These are phyloP conservation scores for Lates japonicus DNA, from an alignment of 2,797 vertebrate genomes.

Conservation along the genomic window DNA sequence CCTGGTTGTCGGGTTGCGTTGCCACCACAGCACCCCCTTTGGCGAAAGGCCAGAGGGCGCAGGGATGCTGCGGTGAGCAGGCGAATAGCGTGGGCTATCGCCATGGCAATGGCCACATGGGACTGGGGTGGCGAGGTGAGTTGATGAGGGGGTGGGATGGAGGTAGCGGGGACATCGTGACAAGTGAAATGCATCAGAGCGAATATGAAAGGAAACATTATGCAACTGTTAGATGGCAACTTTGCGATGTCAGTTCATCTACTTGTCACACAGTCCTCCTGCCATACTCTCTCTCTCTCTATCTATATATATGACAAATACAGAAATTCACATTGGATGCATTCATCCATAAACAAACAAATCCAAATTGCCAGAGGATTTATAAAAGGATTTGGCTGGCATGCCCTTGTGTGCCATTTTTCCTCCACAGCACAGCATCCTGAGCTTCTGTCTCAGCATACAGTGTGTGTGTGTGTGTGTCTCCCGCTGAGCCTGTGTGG, in stretches of 20 bases:
- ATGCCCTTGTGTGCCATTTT: constrained; percentile 66
- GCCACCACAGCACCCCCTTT: constrained; percentile 68
- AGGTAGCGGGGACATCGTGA: constrained; percentile 32
- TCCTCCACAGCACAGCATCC: constrained; percentile 67
- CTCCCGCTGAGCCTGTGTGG: constrained; percentile 63
- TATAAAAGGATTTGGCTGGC: constrained; percentile 68
- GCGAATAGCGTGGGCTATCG: constrained; percentile 62
- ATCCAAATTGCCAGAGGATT: constrained; percentile 72
- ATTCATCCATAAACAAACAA: constrained; percentile 59
- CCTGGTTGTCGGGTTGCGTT: constrained; percentile 65
- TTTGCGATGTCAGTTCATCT: constrained; percentile 31
- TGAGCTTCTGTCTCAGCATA: constrained; percentile 74
- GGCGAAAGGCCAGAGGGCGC: constrained; percentile 74
- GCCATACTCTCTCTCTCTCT: constrained; percentile 1
- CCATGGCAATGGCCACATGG: constrained; percentile 60
- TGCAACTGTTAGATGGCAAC: constrained; percentile 35
- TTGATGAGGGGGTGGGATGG: constrained; percentile 16
- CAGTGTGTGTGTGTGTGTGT: constrained; percentile 39
- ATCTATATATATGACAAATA: neutral
- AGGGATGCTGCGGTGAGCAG: constrained; percentile 63
- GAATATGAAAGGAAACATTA: constrained; percentile 43
- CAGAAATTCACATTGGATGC: constrained; percentile 18
- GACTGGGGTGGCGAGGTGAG: constrained; percentile 25
- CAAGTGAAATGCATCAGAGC: constrained; percentile 39
- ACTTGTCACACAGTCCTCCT: constrained; percentile 16